Evolutionary conservation across 2,888 invertebrate species (phyloP).

Genomic region (Galerucella calmariensis): DNA sequence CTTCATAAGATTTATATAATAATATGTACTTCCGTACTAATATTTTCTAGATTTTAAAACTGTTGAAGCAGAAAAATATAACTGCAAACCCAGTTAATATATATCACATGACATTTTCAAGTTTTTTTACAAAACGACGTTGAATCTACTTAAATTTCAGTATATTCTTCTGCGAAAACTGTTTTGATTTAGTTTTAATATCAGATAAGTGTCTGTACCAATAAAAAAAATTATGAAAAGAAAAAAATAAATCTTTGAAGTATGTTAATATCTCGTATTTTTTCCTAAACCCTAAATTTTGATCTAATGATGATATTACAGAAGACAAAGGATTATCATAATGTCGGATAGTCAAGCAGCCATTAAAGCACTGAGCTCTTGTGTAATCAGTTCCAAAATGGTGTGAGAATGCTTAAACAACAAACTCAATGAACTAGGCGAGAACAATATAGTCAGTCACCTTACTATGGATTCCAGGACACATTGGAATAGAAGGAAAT

Average conservation of each 20-base stretch:
- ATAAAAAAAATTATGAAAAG: conserved; percentile 22
- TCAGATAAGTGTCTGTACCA: conserved; percentile 32
- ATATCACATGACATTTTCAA: conserved; percentile 11
- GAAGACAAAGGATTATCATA: too few species aligned
- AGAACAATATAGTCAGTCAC: too few species aligned
- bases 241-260: conserved; percentile 36
- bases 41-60: conserved; percentile 31
- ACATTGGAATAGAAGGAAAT: too few species aligned
- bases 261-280: conserved; percentile 25
- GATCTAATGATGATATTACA: too few species aligned
- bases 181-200: conserved; percentile 31
- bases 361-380: too few species aligned
- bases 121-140: conserved; percentile 13
- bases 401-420: too few species aligned
- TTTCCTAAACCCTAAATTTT: not conserved
- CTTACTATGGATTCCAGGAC: too few species aligned
- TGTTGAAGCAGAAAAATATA: conserved; percentile 8
- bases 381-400: too few species aligned
- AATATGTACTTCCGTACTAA: conserved; percentile 31
- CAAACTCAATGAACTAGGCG: too few species aligned
- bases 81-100: not conserved
- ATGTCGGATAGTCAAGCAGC: too few species aligned
- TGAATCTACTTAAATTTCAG: conserved; percentile 7
- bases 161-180: conserved; percentile 18
- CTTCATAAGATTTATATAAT: conserved; percentile 33